phyloP scores from a whole-genome alignment of 2,888 invertebrate genomes.

The Operophtera brumata region DNA sequence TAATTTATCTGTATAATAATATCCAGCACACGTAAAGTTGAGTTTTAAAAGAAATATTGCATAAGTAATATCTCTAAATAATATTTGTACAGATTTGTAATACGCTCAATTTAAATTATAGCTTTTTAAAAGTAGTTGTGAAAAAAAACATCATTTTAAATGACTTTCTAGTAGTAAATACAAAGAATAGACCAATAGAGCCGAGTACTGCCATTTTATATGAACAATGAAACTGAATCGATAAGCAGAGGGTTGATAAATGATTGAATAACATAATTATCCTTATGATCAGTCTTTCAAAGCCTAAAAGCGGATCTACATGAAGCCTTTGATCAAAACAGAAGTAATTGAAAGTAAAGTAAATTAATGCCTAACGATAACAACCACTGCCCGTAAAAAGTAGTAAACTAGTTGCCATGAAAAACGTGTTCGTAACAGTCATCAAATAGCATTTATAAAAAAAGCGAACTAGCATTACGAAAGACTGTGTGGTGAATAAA shows the following conservation, averaged over 20 bases:
- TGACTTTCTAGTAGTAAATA: background rate
- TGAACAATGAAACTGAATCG: background rate
- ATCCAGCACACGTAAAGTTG: too few relatives aligned
- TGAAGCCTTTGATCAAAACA: too few relatives aligned
- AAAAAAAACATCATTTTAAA: background rate
- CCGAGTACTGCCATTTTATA: background rate
- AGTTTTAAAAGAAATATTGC: too few relatives aligned
- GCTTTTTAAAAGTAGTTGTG: constrained; percentile 3
- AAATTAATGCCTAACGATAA: background rate
- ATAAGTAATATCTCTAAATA: background rate
- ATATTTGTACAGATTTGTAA: background rate
- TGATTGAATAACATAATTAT: too few relatives aligned
- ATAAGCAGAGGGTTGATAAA: background rate
- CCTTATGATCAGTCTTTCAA: background rate
- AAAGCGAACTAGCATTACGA: constrained; percentile 1
- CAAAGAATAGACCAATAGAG: background rate
- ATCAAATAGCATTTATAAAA: background rate
- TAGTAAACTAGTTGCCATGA: background rate
- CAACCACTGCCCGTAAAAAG: constrained; percentile 2
- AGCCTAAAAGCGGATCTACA: background rate
- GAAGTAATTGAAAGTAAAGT: background rate
- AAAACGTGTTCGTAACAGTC: background rate
- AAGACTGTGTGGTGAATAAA: constrained; percentile 8
- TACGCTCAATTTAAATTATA: constrained; percentile 2
- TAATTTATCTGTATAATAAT: too few relatives aligned